A percentile compares a stretch with the other conserved stretches of the same genome.
These are phyloP conservation scores for Diglossa cyanea DNA, from an alignment of 2,797 vertebrate species.

Conservation along the genomic window DNA sequence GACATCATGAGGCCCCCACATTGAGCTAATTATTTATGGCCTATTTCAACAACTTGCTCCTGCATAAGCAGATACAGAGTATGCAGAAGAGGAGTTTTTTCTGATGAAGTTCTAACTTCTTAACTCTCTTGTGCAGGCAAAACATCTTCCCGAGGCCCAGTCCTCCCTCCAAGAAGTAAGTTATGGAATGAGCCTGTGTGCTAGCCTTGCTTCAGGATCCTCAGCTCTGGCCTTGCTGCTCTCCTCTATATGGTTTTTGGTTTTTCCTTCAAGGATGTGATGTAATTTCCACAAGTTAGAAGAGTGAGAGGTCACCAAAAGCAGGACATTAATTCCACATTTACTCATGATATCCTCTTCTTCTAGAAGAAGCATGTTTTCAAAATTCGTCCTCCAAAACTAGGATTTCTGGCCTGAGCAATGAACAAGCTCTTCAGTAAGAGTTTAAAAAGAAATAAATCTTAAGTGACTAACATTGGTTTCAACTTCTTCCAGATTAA, in stretches of 20 bases:
- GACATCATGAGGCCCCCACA: not conserved
- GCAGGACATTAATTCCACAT: not conserved
- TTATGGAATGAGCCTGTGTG: not conserved
- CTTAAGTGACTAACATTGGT: not conserved
- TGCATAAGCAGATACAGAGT: not conserved
- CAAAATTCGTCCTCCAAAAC: not conserved
- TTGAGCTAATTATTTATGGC: not conserved
- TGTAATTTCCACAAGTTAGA: not conserved
- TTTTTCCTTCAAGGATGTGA: not conserved
- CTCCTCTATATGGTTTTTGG: fast-evolving
- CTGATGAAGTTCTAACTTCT: not conserved
- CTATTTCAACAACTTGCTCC: not conserved
- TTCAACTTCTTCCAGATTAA: not conserved
- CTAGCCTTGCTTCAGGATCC: not conserved
- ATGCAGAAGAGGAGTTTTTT: not conserved
- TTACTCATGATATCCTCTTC: not conserved
- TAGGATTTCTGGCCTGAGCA: not conserved
- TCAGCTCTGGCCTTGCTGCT: not conserved
- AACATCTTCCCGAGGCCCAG: fast-evolving
- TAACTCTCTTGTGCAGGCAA: not conserved
- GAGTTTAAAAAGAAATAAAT: not conserved
- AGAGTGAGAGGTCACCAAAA: not conserved
- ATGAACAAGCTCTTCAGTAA: not conserved
- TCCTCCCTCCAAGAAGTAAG: not conserved
- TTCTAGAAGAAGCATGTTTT: not conserved